Conservation (phyloP, 2,888 invertebrate genomes). For the Aplocera efformata region DNA sequence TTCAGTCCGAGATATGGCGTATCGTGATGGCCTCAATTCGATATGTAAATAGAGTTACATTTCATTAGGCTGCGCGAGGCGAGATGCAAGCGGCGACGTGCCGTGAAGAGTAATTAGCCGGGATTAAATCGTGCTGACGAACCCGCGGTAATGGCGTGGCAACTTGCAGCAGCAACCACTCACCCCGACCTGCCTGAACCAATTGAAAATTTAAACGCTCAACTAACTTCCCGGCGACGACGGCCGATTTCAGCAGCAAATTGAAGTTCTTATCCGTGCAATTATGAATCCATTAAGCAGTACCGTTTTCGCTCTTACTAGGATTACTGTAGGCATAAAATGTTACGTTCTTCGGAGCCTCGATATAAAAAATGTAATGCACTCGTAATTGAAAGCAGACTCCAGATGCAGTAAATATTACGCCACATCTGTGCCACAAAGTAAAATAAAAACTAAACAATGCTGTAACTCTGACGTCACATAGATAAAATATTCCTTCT, state of each 20-base stretch:
- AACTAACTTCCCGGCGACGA: constrained; percentile 41
- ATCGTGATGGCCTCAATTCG: constrained; percentile 41
- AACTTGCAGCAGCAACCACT: constrained; percentile 44
- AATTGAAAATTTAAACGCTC: constrained; percentile 46
- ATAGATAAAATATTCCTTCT: constrained; percentile 41
- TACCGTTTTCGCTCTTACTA: background rate
- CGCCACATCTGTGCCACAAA: constrained; percentile 45
- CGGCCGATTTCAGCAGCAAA: constrained; percentile 26
- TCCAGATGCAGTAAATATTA: constrained; percentile 28
- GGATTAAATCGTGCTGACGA: constrained; percentile 58
- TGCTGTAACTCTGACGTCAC: constrained; percentile 48
- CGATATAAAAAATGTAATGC: constrained; percentile 25
- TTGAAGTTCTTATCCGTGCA: constrained; percentile 20
- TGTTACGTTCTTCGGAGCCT: constrained; percentile 1
- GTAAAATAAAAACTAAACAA: constrained; percentile 51
- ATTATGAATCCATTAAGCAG: constrained; percentile 11
- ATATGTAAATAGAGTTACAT: constrained; percentile 47
- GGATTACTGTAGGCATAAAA: background rate
- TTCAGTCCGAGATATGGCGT: constrained; percentile 35
- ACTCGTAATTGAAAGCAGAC: constrained; percentile 26
- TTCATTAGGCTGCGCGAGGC: constrained; percentile 31
- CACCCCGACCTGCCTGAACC: constrained; percentile 33
- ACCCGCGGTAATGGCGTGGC: constrained; percentile 42
- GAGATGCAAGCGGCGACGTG: constrained; percentile 37
- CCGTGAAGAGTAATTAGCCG: constrained; percentile 59